Conservation (phyloP, 2,113 vertebrate genomes). For the Tyrannus savana region DNA sequence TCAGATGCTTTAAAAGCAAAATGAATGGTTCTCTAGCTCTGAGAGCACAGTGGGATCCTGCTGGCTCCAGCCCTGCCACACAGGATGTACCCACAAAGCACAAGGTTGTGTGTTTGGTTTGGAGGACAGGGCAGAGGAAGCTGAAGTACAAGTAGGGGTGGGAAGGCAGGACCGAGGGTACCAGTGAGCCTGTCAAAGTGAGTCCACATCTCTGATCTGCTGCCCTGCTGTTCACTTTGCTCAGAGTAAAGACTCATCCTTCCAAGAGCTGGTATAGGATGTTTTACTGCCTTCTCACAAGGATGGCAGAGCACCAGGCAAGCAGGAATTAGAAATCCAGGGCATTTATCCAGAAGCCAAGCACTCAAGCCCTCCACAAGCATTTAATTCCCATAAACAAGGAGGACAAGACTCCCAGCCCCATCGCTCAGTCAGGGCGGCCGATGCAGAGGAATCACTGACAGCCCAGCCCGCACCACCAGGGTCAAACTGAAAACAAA, state of each 20-base stretch:
- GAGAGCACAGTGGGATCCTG: background rate
- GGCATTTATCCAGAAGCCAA: background rate
- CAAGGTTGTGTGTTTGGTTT: no score
- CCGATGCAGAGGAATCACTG: background rate
- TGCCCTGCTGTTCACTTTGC: background rate
- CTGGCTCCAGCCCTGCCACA: background rate
- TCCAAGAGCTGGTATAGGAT: accelerated
- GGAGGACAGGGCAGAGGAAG: background rate
- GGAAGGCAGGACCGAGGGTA: background rate
- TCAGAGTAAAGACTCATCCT: background rate
- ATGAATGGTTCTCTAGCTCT: accelerated
- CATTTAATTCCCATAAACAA: background rate
- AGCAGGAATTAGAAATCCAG: background rate
- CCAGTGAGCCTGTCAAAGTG: background rate
- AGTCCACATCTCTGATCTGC: accelerated
- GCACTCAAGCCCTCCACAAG: background rate
- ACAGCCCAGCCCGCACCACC: background rate
- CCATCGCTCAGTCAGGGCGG: background rate
- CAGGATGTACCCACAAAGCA: accelerated
- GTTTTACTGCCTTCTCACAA: background rate
- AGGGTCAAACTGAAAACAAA: constrained; percentile 1
- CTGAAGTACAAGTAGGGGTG: background rate
- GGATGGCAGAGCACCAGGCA: background rate
- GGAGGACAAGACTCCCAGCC: background rate
- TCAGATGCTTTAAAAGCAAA: background rate